Evolutionary conservation across 2,888 invertebrate genomes (phyloP).

Genomic region (Callosobruchus maculatus): DNA sequence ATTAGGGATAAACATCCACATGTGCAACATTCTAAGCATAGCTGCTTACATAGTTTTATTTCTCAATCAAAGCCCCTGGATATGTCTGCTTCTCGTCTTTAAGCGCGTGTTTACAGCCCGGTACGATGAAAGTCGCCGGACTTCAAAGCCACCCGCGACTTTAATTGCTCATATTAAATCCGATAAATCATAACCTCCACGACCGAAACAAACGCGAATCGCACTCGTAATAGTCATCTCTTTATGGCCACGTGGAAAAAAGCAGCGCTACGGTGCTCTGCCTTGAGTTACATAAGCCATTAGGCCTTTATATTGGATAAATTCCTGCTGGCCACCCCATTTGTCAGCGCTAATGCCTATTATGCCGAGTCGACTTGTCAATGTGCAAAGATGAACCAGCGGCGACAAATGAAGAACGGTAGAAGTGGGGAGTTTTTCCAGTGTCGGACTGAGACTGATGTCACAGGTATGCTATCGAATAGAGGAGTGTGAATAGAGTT

Average conservation of each 20-base stretch:
- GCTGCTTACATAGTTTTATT: neutral
- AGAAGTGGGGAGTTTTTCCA: neutral
- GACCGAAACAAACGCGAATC: constrained; percentile 25
- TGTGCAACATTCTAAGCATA: neutral
- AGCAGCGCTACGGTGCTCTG: neutral
- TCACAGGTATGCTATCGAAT: no score
- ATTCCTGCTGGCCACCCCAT: neutral
- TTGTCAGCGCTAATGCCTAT: neutral
- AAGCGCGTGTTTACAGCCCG: neutral
- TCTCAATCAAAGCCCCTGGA: neutral
- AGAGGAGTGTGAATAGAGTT: no score
- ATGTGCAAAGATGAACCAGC: neutral
- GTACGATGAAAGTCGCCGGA: neutral
- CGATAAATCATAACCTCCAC: constrained; percentile 31
- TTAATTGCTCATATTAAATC: constrained; percentile 27
- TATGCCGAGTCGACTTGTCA: neutral
- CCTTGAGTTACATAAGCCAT: neutral
- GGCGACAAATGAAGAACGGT: neutral
- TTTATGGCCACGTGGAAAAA: neutral
- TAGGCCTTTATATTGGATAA: neutral
- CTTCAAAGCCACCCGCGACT: neutral
- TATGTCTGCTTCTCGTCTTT: neutral
- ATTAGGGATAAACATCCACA: neutral
- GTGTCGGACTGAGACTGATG: neutral
- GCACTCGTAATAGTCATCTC: neutral